Conservation (phyloP, 2,888 invertebrate genomes). For the Schizotus pectinicornis region DNA sequence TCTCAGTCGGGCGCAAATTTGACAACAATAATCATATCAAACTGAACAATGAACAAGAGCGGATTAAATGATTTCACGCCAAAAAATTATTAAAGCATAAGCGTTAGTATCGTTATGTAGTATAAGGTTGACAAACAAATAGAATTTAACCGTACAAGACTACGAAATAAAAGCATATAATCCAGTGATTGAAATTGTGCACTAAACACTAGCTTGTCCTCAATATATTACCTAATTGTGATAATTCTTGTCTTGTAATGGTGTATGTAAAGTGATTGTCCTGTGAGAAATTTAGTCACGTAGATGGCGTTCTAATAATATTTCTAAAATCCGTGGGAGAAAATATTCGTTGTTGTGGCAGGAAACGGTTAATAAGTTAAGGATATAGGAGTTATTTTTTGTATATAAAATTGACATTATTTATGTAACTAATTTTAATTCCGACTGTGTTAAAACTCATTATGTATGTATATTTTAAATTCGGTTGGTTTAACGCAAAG, state of each 20-base stretch:
- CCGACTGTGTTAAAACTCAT: conserved; percentile 14
- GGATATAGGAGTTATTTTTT: conserved; percentile 27
- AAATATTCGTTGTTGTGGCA: conserved; percentile 14
- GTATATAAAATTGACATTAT: conserved; percentile 20
- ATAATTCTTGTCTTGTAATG: conserved; percentile 33
- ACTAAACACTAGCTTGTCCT: conserved; percentile 33
- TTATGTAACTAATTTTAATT: conserved; percentile 12
- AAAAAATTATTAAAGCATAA: no score
- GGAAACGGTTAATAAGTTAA: conserved; percentile 16
- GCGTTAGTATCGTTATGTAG: no score
- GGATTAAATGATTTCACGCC: not conserved
- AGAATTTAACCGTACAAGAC: conserved; percentile 13
- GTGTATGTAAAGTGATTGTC: conserved; percentile 32
- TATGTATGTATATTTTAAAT: conserved; percentile 31
- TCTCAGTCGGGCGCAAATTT: conserved; percentile 4
- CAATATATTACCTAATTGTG: conserved; percentile 32
- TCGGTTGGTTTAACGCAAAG: conserved; percentile 34
- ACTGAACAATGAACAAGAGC: not conserved
- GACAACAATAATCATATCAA: conserved; percentile 1
- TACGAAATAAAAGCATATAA: conserved; percentile 22
- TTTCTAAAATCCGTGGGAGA: conserved; percentile 21
- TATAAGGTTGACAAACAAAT: conserved; percentile 13
- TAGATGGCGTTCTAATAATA: conserved; percentile 30
- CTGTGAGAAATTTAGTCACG: conserved; percentile 28
- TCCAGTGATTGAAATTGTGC: conserved; percentile 29